phyloP scores from a whole-genome alignment of 2,888 invertebrate genomes.

The Eilema sororculum region DNA sequence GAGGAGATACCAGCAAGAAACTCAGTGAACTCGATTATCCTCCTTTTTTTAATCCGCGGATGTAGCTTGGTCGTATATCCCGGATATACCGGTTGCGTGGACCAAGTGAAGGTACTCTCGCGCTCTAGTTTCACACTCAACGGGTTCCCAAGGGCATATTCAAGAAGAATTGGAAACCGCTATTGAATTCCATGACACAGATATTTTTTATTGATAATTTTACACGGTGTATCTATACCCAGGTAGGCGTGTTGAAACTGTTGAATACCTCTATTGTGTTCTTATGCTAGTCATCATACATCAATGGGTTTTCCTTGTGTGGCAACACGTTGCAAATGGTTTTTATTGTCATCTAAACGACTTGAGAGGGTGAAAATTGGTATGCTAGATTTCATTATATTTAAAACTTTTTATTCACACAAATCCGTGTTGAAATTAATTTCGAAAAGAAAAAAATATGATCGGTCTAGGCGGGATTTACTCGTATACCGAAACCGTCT shows the following conservation, averaged over 20 bases:
- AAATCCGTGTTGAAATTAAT: too few species aligned
- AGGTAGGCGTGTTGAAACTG: conserved; percentile 18
- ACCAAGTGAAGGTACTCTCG: not conserved
- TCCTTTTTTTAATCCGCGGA: too few species aligned
- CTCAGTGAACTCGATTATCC: too few species aligned
- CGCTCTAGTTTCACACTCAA: not conserved
- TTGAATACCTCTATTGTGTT: conserved; percentile 29
- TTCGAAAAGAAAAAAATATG: too few species aligned
- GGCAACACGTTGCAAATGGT: not conserved
- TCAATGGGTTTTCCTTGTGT: conserved; percentile 44
- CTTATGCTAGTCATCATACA: conserved; percentile 30
- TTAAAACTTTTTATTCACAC: not conserved
- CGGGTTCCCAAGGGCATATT: conserved; percentile 9
- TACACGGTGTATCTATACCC: conserved; percentile 10
- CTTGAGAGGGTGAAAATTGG: not conserved
- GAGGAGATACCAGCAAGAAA: too few species aligned
- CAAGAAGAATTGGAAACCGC: not conserved
- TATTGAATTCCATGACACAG: not conserved
- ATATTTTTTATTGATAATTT: conserved; percentile 18
- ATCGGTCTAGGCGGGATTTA: too few species aligned
- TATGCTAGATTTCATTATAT: not conserved
- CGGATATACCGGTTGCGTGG: too few species aligned
- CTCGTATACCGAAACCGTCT: too few species aligned
- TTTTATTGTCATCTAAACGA: not conserved
- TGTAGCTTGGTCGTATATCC: too few species aligned